Base-by-base conservation (phyloP, 2,113 vertebrate species). In the Cygnus atratus region DNA sequence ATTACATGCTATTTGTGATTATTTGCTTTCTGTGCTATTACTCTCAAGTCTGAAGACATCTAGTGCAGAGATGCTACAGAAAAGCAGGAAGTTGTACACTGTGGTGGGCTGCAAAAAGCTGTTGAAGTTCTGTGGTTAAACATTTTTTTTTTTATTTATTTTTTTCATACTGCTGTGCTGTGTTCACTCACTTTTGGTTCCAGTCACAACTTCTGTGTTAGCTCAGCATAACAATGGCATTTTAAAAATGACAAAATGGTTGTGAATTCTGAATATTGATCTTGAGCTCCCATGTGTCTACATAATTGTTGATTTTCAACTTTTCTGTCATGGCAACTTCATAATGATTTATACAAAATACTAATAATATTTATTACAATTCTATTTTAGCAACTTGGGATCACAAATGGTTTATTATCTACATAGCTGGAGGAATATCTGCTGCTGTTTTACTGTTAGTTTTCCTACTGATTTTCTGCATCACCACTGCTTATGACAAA, bases 381-480 rank as follows among this genome's bases (percentile, higher is more conserved):
- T 4, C 3, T 52, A 66, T 92, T 95, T 78, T 85, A 94, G 85
- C 16, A 80, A 25, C 37, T 84, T 91, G 41, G 41, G 37, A 80
- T 84, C 61, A n/a, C 33, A 59, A 62, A n/a, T 39, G 48, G 13
- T 13, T 88, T 80, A 82, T 66, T 55, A 43, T 25, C 63, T 52
- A 43, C n/a, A 26, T 70, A 83, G 57, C 26, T 89, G 83, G 88
- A 95, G 78, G 71, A 55, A 79, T 81, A 93, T 88, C 73, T 87
- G 61, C 77, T 80, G 11, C 37, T 48, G 18, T 82, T 50, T 57
- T 81, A 26, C 50, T 88, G 17, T 26, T 92, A 58, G 29, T 61
- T 80, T 87, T 91, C 31, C 46, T 52, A 37, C 19, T 35, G 31
- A 68, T 67, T 50, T 84, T 88, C 59, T 91, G 31, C 50, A 73